These are phyloP conservation scores for Allygus modestus DNA, from an alignment of 2,888 invertebrate species.

Conservation along the genomic window DNA sequence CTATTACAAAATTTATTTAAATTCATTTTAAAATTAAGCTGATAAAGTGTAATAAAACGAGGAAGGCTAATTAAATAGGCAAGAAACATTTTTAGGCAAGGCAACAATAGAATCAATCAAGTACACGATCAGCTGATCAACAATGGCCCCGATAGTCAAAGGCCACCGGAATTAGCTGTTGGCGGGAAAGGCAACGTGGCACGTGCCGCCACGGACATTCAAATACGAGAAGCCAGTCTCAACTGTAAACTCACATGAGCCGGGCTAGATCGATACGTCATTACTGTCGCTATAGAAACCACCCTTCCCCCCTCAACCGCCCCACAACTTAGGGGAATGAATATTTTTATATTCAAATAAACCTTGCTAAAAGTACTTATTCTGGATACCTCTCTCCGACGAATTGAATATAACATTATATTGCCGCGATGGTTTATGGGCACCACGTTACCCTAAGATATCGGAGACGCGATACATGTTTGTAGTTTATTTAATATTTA, in stretches of 20 bases:
- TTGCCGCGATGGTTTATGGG: constrained; percentile 43
- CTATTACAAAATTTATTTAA: too few species aligned
- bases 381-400: constrained; percentile 31
- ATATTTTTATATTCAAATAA: constrained; percentile 60
- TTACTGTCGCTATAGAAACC: constrained; percentile 59
- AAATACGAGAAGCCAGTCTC: constrained; percentile 49
- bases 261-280: constrained; percentile 47
- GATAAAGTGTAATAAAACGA: too few species aligned
- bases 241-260: constrained; percentile 42
- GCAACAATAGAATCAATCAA: too few species aligned
- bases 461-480: constrained; percentile 3
- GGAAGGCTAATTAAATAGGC: too few species aligned
- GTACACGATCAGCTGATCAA: too few species aligned
- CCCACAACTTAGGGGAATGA: constrained; percentile 58
- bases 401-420: constrained; percentile 60
- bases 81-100: too few species aligned
- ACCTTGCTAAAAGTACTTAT: constrained; percentile 60
- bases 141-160: too few species aligned
- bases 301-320: constrained; percentile 16
- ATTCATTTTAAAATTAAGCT: too few species aligned
- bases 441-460: background rate
- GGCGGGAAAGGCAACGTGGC: background rate
- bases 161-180: too few species aligned
- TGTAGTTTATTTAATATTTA: constrained; percentile 38
- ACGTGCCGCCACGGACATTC: constrained; percentile 38